phyloP scores from a whole-genome alignment of 2,888 invertebrate genomes.

The Drosophila kanekoi region DNA sequence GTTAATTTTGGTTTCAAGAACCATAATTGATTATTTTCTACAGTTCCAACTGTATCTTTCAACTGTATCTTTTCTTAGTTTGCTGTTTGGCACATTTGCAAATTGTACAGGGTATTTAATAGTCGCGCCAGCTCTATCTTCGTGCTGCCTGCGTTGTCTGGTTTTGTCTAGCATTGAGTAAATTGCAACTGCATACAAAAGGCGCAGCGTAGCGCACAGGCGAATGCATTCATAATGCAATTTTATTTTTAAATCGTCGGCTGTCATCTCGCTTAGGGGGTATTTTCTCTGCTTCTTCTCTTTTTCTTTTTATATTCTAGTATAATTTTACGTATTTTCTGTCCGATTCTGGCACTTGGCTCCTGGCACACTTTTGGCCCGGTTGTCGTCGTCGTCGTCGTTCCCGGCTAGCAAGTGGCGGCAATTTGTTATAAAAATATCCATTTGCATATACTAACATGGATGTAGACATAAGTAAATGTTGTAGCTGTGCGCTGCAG shows the following conservation, averaged over 20 bases:
- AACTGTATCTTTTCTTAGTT: not conserved
- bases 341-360: constrained; percentile 26
- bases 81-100: too few relatives aligned
- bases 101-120: constrained; percentile 14
- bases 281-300: constrained; percentile 6
- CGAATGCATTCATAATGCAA: constrained; percentile 76
- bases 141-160: not conserved
- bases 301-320: not conserved
- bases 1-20: too few relatives aligned
- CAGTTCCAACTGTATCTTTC: too few relatives aligned
- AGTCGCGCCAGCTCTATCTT: not conserved
- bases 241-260: constrained; percentile 74
- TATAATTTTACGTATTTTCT: constrained; percentile 6
- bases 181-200: constrained; percentile 45
- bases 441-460: constrained; percentile 53
- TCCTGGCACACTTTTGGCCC: constrained; percentile 68
- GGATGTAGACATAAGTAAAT: constrained; percentile 7
- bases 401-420: constrained; percentile 64
- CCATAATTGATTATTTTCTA: too few relatives aligned
- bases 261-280: constrained; percentile 54
- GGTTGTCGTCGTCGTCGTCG: too few relatives aligned
- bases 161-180: constrained; percentile 29
- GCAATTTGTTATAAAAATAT: constrained; percentile 75
- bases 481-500: constrained; percentile 11
- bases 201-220: constrained; percentile 34